Evolutionary conservation across 2,113 vertebrate species (phyloP).

Genomic region (Rynchops niger): DNA sequence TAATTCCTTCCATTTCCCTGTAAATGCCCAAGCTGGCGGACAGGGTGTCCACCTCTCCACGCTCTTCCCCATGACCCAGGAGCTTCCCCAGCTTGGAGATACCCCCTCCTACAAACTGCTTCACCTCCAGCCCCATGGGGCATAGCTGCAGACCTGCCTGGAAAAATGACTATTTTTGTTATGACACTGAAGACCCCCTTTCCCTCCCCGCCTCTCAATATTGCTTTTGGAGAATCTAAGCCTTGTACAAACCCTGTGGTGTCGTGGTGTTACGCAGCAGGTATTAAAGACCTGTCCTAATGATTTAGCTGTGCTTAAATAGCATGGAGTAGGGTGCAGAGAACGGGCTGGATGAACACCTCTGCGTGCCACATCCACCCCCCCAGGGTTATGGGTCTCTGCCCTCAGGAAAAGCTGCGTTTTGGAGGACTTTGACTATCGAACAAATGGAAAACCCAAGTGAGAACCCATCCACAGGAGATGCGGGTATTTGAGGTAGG

Average conservation of each 20-base stretch:
- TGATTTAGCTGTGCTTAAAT: background rate
- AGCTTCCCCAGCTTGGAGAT: background rate
- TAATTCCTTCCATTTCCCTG: background rate
- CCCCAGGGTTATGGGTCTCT: background rate
- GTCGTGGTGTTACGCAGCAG: too few species aligned
- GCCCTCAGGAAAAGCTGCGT: background rate
- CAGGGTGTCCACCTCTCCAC: background rate
- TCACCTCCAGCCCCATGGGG: background rate
- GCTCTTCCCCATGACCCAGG: background rate
- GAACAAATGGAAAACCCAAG: background rate
- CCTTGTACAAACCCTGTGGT: background rate
- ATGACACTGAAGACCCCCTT: background rate
- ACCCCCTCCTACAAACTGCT: background rate
- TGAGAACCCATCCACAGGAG: background rate
- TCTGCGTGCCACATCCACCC: background rate
- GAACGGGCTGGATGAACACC: background rate
- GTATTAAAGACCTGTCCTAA: background rate
- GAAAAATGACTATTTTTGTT: background rate
- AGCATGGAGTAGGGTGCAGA: fast-evolving
- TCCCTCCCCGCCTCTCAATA: background rate
- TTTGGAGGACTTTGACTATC: background rate
- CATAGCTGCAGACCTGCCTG: background rate
- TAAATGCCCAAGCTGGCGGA: too few species aligned
- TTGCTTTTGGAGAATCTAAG: background rate
- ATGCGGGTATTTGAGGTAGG: background rate